phyloP scores from a whole-genome alignment of 2,888 invertebrate species.

The Gnatocerus cornutus region DNA sequence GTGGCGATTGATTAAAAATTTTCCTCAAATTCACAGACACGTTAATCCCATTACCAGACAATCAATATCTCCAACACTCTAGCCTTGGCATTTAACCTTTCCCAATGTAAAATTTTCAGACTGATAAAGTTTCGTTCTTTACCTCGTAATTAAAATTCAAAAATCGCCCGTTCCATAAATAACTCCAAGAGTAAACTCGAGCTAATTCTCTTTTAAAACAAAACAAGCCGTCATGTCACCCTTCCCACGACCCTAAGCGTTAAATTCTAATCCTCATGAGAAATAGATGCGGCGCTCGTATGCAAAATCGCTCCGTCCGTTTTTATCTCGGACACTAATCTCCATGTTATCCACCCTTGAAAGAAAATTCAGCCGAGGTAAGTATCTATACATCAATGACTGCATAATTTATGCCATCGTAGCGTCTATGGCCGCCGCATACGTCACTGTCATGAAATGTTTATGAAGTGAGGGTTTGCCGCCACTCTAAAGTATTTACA shows the following conservation, averaged over 20 bases:
- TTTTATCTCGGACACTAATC: constrained; percentile 41
- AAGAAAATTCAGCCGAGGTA: constrained; percentile 37
- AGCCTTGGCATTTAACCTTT: not conserved
- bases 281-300: constrained; percentile 5
- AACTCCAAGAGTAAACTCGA: not conserved
- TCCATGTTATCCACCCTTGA: constrained; percentile 12
- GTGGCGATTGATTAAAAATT: too few species aligned
- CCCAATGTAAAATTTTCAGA: constrained; percentile 1
- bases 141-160: not conserved
- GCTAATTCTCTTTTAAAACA: constrained; percentile 1
- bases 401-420: constrained; percentile 57
- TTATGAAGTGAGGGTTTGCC: constrained; percentile 49
- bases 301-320: too few species aligned
- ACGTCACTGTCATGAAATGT: constrained; percentile 56
- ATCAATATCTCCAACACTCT: not conserved
- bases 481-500: constrained; percentile 41
- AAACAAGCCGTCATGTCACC: not conserved
- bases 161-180: not conserved
- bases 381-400: constrained; percentile 50
- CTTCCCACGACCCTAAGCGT: constrained; percentile 2
- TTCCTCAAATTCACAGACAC: too few species aligned
- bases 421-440: constrained; percentile 50
- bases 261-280: constrained; percentile 17
- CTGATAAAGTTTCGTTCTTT: not conserved
- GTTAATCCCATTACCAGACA: not conserved